Evolutionary conservation across 1,140 invertebrate species (phyloP), one percentile per base, ranked within the genome.

Genomic region (Drosophila sp.): DNA sequence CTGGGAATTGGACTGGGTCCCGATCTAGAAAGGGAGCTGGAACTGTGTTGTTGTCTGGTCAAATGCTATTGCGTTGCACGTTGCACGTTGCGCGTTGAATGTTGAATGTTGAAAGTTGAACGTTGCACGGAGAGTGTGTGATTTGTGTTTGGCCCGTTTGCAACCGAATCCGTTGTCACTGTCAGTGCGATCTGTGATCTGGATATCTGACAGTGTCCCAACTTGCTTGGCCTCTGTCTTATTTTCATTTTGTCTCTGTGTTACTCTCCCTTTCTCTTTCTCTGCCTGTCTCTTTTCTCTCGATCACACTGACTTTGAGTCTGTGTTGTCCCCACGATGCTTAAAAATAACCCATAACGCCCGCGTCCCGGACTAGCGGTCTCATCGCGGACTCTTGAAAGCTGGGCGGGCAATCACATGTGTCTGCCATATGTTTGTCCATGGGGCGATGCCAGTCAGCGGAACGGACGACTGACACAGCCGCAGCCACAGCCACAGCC

Each of bases 341-440:
- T 72, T 72, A 66, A 58, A 72, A 72, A 72, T 72, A 72, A 71
- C 67, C 64, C 67, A 72, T 25, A 18, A 56, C 61, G 53, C 36
- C 69, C 62, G 62, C 62, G 62, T 69, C 56, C 45, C 63, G 43
- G 18, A n/a, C 51, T 13, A 32, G 29, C 32, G 13, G 9, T 46
- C 45, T 25, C 41, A 18, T 18, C 45, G 45, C 27, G 61, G 53
- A 43, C 51, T 56, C 29, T 54, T n/a, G 7, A 25, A n/a, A 58
- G 62, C 57, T 63, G 71, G 65, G 46, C 69, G 62, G 76, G 56
- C 70, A 62, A 38, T 43, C 71, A 81, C 82, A 86, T 82, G 50
- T 86, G 82, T 82, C 75, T 71, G 72, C 82, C 82, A 86, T 76
- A 87, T 87, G 82, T 89, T 89, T 76, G 82, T 87, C 82, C 82